phyloP scores from a whole-genome alignment of 92 coral and sea anemone genomes.

The Virgularia gustaviana region DNA sequence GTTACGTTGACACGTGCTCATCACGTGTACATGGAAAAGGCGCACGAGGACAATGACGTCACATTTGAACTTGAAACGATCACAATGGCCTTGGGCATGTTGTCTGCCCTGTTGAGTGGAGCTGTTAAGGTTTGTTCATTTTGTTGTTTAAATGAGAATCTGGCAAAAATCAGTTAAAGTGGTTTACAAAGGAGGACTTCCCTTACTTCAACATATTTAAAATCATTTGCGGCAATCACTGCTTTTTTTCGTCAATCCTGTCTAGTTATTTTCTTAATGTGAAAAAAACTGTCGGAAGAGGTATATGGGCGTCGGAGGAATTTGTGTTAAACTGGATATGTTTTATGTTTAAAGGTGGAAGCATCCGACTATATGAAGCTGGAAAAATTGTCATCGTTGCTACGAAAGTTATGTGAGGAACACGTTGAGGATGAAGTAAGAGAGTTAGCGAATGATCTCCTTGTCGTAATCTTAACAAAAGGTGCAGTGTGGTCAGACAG shows the following conservation, averaged over 20 bases:
- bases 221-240: not conserved
- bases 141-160: not conserved
- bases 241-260: not conserved
- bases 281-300: not conserved
- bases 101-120: conserved; percentile 83
- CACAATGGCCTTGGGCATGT: conserved; percentile 90
- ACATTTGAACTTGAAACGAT: conserved; percentile 74
- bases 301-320: no score
- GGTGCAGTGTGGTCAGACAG: conserved; percentile 82
- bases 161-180: no score
- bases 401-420: conserved; percentile 55
- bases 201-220: no score
- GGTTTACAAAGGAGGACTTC: no score
- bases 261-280: not conserved
- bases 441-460: conserved; percentile 79
- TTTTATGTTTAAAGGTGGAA: conserved; percentile 50
- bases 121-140: conserved; percentile 58
- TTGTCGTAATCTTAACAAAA: conserved; percentile 85
- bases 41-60: conserved; percentile 34
- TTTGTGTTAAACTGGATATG: no score
- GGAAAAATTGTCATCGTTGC: conserved; percentile 60
- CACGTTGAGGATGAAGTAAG: conserved; percentile 59
- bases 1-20: conserved; percentile 77
- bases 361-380: conserved; percentile 51
- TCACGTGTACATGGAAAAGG: conserved; percentile 17